Conservation (phyloP, 2,113 vertebrate genomes). For the Stomatorhinus ivindoensis region DNA sequence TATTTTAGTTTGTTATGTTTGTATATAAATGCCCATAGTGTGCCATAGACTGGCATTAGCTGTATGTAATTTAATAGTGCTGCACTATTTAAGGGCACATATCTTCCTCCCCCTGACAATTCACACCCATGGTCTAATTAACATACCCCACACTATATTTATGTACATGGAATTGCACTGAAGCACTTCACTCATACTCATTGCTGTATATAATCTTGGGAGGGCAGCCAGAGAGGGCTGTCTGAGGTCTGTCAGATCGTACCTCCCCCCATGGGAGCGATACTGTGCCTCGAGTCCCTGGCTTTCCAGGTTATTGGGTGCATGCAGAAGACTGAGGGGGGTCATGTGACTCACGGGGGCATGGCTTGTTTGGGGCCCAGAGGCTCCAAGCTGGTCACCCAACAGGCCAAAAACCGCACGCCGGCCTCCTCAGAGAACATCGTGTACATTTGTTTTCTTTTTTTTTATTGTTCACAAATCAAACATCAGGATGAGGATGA, state of each 20-base stretch:
- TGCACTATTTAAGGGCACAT: background rate
- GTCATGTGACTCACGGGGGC: background rate
- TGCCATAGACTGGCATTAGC: background rate
- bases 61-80: background rate
- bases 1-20: background rate
- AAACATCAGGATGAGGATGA: background rate
- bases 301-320: background rate
- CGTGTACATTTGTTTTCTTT: background rate
- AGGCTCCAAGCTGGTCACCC: background rate
- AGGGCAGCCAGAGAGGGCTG: background rate
- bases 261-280: background rate
- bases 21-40: background rate
- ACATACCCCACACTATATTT: background rate
- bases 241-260: background rate
- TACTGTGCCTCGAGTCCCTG: background rate
- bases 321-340: background rate
- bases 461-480: background rate
- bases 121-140: background rate
- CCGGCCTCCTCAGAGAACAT: background rate
- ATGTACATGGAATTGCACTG: background rate
- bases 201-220: background rate
- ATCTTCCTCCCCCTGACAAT: background rate
- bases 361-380: background rate
- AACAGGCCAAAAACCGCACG: background rate
- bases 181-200: background rate